Conservation (phyloP, 2,888 invertebrate species). For the Tiphia femorata region DNA sequence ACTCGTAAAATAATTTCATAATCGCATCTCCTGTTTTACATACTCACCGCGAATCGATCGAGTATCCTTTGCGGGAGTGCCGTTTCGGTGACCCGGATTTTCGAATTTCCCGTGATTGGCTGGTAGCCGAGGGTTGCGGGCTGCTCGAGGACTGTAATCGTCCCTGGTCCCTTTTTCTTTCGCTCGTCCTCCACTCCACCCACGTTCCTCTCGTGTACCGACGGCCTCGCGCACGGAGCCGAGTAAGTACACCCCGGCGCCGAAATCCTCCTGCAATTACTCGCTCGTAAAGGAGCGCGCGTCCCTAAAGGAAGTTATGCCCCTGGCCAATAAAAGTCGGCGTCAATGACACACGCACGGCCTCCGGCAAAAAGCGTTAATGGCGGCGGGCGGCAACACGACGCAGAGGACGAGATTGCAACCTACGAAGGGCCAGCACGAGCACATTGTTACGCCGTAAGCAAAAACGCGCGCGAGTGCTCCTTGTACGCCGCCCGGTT, state of each 20-base stretch:
- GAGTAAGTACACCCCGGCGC: conserved; percentile 28
- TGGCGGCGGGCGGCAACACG: conserved; percentile 32
- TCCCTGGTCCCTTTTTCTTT: too few relatives aligned
- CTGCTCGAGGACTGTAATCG: too few relatives aligned
- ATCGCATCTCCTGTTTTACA: too few relatives aligned
- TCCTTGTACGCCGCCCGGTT: background rate
- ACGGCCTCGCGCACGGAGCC: conserved; percentile 2
- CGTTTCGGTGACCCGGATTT: too few relatives aligned
- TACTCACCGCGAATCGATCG: too few relatives aligned
- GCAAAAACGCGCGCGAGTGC: background rate
- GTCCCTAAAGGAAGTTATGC: conserved; percentile 47
- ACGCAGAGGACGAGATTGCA: conserved; percentile 17
- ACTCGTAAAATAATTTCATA: too few relatives aligned
- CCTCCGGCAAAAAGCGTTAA: conserved; percentile 45
- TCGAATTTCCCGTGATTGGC: too few relatives aligned
- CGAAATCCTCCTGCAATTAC: conserved; percentile 59
- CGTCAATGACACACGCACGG: conserved; percentile 52
- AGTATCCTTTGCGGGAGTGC: too few relatives aligned
- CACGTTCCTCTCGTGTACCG: conserved; percentile 32
- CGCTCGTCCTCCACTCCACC: too few relatives aligned
- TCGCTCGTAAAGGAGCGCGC: conserved; percentile 57
- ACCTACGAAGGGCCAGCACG: background rate
- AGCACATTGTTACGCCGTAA: background rate
- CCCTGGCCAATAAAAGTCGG: conserved; percentile 49
- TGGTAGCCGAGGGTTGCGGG: too few relatives aligned